Evolutionary conservation across 1,140 invertebrate genomes (phyloP), one percentile per base, ranked within the genome.

Genomic region (Dinothrombium tinctorium): DNA sequence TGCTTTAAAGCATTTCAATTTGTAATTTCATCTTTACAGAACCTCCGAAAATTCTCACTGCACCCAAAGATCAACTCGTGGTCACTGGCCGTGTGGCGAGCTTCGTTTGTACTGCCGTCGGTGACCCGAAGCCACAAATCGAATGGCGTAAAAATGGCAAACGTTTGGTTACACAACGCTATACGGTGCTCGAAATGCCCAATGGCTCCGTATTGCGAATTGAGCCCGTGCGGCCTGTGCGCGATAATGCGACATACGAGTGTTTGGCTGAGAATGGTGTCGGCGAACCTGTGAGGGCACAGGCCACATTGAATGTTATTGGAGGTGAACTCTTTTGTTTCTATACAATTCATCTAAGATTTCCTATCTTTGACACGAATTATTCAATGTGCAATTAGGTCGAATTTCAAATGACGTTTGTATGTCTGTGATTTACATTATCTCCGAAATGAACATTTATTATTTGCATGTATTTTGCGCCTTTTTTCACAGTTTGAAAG

Each of bases 251-350:
- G 23, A 72, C 69, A 2, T 95, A 90, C 62, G 87, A 94, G 57
- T 96, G 90, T 59, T 71, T 90, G 37, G 89, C 87, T 0, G 86
- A 94, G 60, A 95, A 95, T 62, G 80, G 84, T 19, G 80, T 86
- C 8, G 87, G 84, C 9, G 84, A 90, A 61, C 79, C 83, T 11
- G 84, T 92, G 41, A 73, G 69, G 45, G 79, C 84, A 28, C 71
- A 77, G 47, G 84, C 84, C 20, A 74, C 70, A 28, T 69, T 96
- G n/a, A n/a, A n/a, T n/a, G n/a, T n/a, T n/a, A n/a, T n/a, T n/a
- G n/a, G n/a, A n/a, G n/a, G n/a, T n/a, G n/a, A n/a, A n/a, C n/a
- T n/a, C n/a, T n/a, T n/a, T n/a, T n/a, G n/a, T n/a, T n/a, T n/a
- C n/a, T n/a, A 44, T 72, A 69, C 37, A 81, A 92, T 43, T 77